Evolutionary conservation across 2,888 invertebrate genomes (phyloP).

Genomic region (Eugnorisma glareosa): DNA sequence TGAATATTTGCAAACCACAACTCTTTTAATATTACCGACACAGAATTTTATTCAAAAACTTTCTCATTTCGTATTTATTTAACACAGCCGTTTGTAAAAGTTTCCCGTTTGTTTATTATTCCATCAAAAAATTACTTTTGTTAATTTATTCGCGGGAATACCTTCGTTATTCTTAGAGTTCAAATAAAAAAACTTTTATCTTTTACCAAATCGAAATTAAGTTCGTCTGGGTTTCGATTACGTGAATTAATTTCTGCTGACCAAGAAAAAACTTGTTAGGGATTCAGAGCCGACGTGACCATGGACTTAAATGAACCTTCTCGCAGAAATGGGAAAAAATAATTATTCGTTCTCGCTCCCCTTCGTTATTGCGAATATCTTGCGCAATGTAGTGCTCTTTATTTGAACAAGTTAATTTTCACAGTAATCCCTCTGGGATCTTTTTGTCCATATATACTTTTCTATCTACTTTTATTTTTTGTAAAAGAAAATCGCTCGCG

Average conservation of each 20-base stretch:
- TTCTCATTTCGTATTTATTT: constrained; percentile 41
- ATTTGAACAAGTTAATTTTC: constrained; percentile 73
- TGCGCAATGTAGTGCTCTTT: constrained; percentile 64
- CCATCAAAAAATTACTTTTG: constrained; percentile 29
- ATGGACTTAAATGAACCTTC: constrained; percentile 70
- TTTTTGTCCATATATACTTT: constrained; percentile 43
- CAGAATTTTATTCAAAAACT: constrained; percentile 37
- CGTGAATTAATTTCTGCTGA: constrained; percentile 76
- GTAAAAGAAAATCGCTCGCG: constrained; percentile 3
- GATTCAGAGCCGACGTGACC: constrained; percentile 72
- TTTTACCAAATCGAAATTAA: constrained; percentile 65
- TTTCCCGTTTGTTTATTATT: constrained; percentile 49
- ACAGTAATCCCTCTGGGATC: constrained; percentile 53
- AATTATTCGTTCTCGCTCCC: constrained; percentile 67
- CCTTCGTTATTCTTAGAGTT: constrained; percentile 7
- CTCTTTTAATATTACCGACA: constrained; percentile 15
- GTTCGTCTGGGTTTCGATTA: constrained; percentile 67
- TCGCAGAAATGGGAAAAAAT: constrained; percentile 70
- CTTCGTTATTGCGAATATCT: constrained; percentile 69
- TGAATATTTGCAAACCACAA: constrained; percentile 37
- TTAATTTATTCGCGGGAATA: constrained; percentile 30
- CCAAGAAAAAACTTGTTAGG: constrained; percentile 74
- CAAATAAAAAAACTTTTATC: constrained; percentile 45
- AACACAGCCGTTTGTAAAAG: constrained; percentile 28
- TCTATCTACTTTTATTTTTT: constrained; percentile 29